Percentiles rank a stretch among this genome's conserved stretches.
These are phyloP conservation scores for Arge pagana DNA, from an alignment of 2,888 invertebrate genomes.

Conservation along the genomic window DNA sequence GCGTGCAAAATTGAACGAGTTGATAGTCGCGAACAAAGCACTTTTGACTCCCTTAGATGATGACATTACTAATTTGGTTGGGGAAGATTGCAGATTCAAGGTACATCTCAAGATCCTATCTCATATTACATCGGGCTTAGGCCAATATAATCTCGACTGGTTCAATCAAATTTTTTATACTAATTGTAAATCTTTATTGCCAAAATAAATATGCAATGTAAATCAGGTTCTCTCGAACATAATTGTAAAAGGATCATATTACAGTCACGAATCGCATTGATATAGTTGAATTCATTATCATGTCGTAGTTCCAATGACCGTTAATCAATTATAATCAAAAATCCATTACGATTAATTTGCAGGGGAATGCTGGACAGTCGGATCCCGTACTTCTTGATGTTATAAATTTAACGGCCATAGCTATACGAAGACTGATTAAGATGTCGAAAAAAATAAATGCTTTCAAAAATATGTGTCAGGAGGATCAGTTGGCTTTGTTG, in stretches of 20 bases:
- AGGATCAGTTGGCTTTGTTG: slow-evolving; percentile 85
- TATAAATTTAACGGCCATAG: slow-evolving; percentile 89
- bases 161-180: no score
- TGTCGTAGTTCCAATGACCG: no score
- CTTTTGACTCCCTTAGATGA: slow-evolving; percentile 83
- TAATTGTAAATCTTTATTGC: no score
- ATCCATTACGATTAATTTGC: slow-evolving; percentile 22
- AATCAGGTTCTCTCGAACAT: no score
- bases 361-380: slow-evolving; percentile 51
- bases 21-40: slow-evolving; percentile 85
- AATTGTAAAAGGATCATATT: no score
- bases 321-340: no score
- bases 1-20: slow-evolving; percentile 79
- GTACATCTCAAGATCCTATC: slow-evolving; percentile 58
- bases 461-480: slow-evolving; percentile 92
- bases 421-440: slow-evolving; percentile 83
- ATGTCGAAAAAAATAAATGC: slow-evolving; percentile 85
- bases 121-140: no score
- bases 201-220: no score
- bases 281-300: no score
- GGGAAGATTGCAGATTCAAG: slow-evolving; percentile 67
- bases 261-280: no score
- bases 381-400: slow-evolving; percentile 80
- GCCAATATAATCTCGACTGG: no score
- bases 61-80: slow-evolving; percentile 73